Evolutionary conservation across 2,888 invertebrate species (phyloP).

Genomic region (Cremastinae sp.): DNA sequence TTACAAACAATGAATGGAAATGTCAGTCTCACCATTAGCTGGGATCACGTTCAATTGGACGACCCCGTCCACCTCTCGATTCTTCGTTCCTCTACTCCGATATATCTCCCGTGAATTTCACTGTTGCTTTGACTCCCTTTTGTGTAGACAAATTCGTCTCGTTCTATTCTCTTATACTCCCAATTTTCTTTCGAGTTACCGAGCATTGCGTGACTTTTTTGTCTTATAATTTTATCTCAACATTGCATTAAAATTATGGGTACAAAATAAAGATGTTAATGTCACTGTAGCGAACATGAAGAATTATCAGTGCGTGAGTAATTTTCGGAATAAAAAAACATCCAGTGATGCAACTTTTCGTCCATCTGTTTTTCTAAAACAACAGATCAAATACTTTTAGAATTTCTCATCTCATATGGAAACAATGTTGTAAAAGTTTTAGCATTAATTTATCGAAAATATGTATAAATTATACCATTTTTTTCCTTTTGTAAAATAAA

Average conservation of each 20-base stretch:
- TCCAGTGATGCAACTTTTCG: no score
- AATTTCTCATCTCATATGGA: no score
- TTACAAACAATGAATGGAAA: conserved; percentile 77
- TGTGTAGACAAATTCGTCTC: conserved; percentile 45
- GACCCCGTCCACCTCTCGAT: conserved; percentile 59
- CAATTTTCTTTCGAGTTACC: conserved; percentile 9
- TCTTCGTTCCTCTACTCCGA: conserved; percentile 41
- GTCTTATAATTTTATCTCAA: neutral
- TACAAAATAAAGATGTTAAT: no score
- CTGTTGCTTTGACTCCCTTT: conserved; percentile 33
- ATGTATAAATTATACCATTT: no score
- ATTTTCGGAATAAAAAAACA: no score
- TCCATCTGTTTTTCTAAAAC: no score
- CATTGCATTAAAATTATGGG: neutral
- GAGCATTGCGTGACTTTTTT: conserved; percentile 24
- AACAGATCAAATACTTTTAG: no score
- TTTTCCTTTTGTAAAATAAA: no score
- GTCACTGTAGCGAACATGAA: no score
- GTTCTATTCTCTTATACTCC: conserved; percentile 9
- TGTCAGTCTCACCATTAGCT: conserved; percentile 79
- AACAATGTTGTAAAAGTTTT: no score
- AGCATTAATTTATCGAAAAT: no score
- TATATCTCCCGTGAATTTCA: conserved; percentile 48
- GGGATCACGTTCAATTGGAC: conserved; percentile 75
- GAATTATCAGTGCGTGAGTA: neutral